Percentiles rank a stretch among this genome's conserved stretches.
Conservation (phyloP, 2,888 invertebrate genomes). For the Nysson spinosus region DNA sequence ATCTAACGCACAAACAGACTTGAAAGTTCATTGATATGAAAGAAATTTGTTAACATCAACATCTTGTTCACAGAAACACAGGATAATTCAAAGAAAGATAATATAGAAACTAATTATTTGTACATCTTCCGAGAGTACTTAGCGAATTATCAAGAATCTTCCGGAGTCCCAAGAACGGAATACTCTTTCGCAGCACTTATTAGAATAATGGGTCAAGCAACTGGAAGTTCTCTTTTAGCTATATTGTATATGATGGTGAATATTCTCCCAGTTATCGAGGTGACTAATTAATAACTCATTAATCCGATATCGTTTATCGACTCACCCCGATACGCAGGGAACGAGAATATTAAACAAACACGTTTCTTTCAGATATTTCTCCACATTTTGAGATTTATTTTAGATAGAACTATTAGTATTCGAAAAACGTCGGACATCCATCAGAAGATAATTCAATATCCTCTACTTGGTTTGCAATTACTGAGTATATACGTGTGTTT, state of each 20-base stretch:
- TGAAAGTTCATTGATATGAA: no score
- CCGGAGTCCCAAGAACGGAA: constrained; percentile 65
- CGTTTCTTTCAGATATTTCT: constrained; percentile 60
- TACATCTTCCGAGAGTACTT: constrained; percentile 62
- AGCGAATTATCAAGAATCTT: constrained; percentile 68
- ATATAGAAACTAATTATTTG: constrained; percentile 3
- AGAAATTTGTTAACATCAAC: no score
- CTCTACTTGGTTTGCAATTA: constrained; percentile 65
- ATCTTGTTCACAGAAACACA: background rate
- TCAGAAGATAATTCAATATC: constrained; percentile 62
- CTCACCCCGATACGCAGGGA: no score
- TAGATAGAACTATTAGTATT: constrained; percentile 70
- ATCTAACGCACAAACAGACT: no score
- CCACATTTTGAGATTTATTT: constrained; percentile 66
- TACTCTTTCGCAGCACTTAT: constrained; percentile 68
- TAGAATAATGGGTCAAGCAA: constrained; percentile 67
- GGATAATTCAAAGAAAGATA: background rate
- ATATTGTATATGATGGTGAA: constrained; percentile 67
- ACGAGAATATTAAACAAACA: background rate
- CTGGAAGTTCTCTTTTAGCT: constrained; percentile 66
- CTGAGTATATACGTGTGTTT: constrained; percentile 67
- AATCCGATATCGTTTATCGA: no score
- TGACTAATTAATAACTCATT: constrained; percentile 33
- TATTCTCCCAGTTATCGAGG: constrained; percentile 65
- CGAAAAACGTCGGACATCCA: constrained; percentile 58